phyloP scores from a whole-genome alignment of 2,113 vertebrate species.

The Motacilla tschutschensis region DNA sequence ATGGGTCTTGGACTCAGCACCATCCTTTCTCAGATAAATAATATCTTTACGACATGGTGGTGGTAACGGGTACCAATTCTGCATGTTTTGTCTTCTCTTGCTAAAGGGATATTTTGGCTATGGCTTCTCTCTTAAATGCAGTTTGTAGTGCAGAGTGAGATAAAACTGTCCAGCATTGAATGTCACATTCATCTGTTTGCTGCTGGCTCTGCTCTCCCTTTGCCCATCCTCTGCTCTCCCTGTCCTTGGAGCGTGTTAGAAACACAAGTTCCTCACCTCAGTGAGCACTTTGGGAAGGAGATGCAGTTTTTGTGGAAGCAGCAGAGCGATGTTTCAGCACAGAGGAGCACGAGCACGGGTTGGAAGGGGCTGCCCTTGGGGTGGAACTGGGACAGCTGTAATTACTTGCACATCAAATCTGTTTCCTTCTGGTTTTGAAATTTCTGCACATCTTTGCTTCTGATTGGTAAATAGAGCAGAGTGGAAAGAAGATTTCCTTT shows the following conservation, averaged over 20 bases:
- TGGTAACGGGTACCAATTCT: rapidly evolving
- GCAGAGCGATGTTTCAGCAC: rapidly evolving
- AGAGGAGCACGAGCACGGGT: rapidly evolving
- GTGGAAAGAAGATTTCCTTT: background rate
- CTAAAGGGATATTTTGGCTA: background rate
- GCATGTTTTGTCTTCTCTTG: background rate
- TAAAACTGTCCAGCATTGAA: rapidly evolving
- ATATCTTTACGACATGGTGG: background rate
- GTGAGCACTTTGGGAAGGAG: background rate
- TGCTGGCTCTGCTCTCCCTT: background rate
- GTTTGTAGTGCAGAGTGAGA: rapidly evolving
- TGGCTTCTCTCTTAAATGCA: background rate
- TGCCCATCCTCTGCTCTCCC: background rate
- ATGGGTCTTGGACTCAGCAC: background rate
- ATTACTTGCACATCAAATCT: background rate
- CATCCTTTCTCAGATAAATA: background rate
- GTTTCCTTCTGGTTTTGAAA: background rate
- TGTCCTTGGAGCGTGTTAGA: background rate
- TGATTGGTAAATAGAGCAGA: background rate
- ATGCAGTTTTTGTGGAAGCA: background rate
- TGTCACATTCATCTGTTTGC: rapidly evolving
- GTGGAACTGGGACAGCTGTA: background rate
- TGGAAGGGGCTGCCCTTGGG: background rate
- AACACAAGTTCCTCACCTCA: background rate
- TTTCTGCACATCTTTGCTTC: background rate